A percentile compares a stretch with the other conserved stretches of the same genome.
Conservation (phyloP, 1,140 invertebrate genomes). For the Orchesella cincta region DNA sequence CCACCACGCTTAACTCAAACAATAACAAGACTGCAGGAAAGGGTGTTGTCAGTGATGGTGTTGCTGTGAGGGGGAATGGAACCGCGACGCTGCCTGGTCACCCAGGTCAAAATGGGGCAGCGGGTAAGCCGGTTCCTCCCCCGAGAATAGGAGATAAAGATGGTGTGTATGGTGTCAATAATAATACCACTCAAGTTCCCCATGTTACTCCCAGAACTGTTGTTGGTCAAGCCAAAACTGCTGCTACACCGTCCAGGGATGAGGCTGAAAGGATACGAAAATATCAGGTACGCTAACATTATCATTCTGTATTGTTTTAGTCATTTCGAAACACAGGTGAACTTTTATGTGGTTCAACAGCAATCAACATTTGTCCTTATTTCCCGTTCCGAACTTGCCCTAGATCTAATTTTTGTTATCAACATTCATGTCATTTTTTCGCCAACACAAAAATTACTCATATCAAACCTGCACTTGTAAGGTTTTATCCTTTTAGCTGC, state of each 20-base stretch:
- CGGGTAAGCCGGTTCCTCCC: conserved; percentile 70
- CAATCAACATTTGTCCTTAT: too few species aligned
- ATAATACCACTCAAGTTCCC: conserved; percentile 59
- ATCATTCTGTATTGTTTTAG: too few species aligned
- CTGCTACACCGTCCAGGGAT: conserved; percentile 68
- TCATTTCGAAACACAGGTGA: too few species aligned
- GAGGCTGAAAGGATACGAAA: conserved; percentile 87
- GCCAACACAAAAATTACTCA: too few species aligned
- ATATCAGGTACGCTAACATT: conserved; percentile 85
- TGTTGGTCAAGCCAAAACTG: conserved; percentile 41
- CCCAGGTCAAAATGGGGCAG: conserved; percentile 49
- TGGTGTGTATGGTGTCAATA: conserved; percentile 54
- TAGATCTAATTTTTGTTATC: too few species aligned
- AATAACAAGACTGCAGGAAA: conserved; percentile 53
- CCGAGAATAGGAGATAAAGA: conserved; percentile 69
- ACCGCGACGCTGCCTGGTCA: conserved; percentile 43
- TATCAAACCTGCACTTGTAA: too few species aligned
- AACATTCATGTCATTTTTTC: too few species aligned
- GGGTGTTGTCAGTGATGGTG: conserved; percentile 45
- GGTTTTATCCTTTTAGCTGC: too few species aligned
- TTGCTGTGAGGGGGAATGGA: conserved; percentile 40
- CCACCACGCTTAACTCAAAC: conserved; percentile 48
- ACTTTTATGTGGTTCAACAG: too few species aligned
- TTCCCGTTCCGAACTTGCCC: too few species aligned
- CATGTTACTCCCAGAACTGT: conserved; percentile 63